phyloP scores from a whole-genome alignment of 2,797 vertebrate genomes.

The Helostoma temminkii region DNA sequence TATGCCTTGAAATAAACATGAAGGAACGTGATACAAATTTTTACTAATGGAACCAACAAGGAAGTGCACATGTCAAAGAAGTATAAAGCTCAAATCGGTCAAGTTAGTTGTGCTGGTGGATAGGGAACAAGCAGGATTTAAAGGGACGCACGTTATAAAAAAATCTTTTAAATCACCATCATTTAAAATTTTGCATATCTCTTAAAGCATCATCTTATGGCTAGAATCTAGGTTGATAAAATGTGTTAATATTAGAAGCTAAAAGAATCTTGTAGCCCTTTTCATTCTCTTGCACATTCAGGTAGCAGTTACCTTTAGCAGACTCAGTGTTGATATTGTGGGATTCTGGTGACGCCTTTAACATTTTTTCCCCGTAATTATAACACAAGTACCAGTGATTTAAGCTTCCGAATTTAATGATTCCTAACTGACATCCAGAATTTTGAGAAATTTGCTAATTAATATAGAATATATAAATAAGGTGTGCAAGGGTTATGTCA shows the following conservation, averaged over 20 bases:
- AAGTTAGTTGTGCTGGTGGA: too few species aligned
- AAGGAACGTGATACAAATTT: background rate
- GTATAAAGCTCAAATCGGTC: background rate
- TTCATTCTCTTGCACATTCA: slow-evolving; percentile 16
- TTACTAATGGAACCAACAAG: too few species aligned
- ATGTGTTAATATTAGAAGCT: slow-evolving; percentile 15
- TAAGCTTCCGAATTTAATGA: background rate
- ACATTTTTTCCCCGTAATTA: background rate
- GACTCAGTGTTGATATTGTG: slow-evolving; percentile 3
- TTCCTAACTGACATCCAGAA: background rate
- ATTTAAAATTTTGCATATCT: slow-evolving; percentile 10
- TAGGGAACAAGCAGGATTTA: background rate
- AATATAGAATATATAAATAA: too few species aligned
- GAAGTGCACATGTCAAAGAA: background rate
- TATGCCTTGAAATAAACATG: background rate
- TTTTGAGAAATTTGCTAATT: background rate
- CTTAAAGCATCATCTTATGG: slow-evolving; percentile 8
- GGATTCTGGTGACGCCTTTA: background rate
- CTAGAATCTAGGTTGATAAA: background rate
- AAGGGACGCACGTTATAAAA: too few species aligned
- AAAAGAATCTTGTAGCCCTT: background rate
- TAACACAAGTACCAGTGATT: background rate
- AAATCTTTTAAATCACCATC: background rate
- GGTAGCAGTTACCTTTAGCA: slow-evolving; percentile 10
- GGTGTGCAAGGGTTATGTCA: background rate